Evolutionary conservation across 2,888 invertebrate species (phyloP).

Genomic region (Auanema freiburgensis): DNA sequence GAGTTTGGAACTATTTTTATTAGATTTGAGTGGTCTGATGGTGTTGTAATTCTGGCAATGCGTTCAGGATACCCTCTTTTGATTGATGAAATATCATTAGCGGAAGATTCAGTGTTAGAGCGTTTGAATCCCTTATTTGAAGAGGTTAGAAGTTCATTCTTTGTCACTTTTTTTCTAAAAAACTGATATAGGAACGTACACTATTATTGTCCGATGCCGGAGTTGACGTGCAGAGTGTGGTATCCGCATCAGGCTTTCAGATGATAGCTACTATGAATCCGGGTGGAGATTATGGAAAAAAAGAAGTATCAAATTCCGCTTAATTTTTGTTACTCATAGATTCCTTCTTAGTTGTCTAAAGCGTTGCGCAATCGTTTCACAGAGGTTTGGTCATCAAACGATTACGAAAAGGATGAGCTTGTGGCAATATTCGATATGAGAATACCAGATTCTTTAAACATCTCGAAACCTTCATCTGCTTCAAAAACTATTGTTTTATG

Average conservation of each 20-base stretch:
- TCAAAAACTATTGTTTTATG: slow-evolving; percentile 40
- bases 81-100: slow-evolving; percentile 97
- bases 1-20: background rate
- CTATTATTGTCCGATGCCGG: slow-evolving; percentile 89
- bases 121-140: slow-evolving; percentile 89
- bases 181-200: slow-evolving; percentile 76
- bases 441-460: slow-evolving; percentile 9
- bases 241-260: slow-evolving; percentile 77
- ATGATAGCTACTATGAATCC: slow-evolving; percentile 99
- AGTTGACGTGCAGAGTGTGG: slow-evolving; percentile 67
- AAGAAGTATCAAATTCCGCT: slow-evolving; percentile 73
- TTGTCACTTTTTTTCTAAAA: background rate
- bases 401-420: slow-evolving; percentile 76
- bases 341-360: slow-evolving; percentile 76
- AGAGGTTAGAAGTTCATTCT: slow-evolving; percentile 70
- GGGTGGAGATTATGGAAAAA: slow-evolving; percentile 98
- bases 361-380: slow-evolving; percentile 95
- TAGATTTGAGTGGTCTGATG: slow-evolving; percentile 90
- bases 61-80: slow-evolving; percentile 82
- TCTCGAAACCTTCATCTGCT: slow-evolving; percentile 22
- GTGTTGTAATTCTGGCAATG: slow-evolving; percentile 90
- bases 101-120: slow-evolving; percentile 81
- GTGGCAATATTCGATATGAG: slow-evolving; percentile 75
- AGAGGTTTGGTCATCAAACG: slow-evolving; percentile 91
- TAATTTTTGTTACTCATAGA: slow-evolving; percentile 4